Conservation (phyloP, 2,888 invertebrate species). For the Eupithecia subumbrata region DNA sequence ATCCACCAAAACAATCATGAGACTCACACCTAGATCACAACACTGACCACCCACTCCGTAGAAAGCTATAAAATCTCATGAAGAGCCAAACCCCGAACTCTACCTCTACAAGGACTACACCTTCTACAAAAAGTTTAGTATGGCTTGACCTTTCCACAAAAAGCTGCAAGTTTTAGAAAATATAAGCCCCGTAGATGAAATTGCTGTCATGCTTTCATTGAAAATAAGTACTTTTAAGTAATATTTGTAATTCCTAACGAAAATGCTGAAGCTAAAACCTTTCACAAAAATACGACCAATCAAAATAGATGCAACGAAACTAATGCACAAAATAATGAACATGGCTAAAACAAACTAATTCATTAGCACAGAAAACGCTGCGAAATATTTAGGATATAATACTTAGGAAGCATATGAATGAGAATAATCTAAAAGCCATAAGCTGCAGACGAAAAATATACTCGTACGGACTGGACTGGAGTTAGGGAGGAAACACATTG, state of each 20-base stretch:
- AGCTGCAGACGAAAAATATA: conserved; percentile 76
- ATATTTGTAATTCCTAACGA: not conserved
- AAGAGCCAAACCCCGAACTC: no score
- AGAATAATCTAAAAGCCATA: conserved; percentile 78
- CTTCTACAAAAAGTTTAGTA: no score
- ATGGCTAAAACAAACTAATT: conserved; percentile 36
- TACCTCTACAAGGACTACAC: no score
- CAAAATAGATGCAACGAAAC: conserved; percentile 27
- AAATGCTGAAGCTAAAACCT: not conserved
- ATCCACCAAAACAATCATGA: no score
- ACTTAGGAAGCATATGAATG: conserved; percentile 56
- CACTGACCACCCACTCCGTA: no score
- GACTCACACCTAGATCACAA: no score
- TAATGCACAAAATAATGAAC: conserved; percentile 34
- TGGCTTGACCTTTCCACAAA: no score
- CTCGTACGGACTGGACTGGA: conserved; percentile 58
- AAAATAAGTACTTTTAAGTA: no score
- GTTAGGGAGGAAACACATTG: conserved; percentile 52
- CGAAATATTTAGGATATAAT: conserved; percentile 46
- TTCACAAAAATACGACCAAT: conserved; percentile 16
- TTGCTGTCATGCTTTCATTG: not conserved
- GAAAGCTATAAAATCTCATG: no score
- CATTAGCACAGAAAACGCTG: conserved; percentile 33
- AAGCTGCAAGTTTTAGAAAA: no score
- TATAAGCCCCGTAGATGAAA: not conserved